These are phyloP conservation scores for Eufriesea mexicana DNA, from an alignment of 1,140 invertebrate genomes.

Conservation along the genomic window DNA sequence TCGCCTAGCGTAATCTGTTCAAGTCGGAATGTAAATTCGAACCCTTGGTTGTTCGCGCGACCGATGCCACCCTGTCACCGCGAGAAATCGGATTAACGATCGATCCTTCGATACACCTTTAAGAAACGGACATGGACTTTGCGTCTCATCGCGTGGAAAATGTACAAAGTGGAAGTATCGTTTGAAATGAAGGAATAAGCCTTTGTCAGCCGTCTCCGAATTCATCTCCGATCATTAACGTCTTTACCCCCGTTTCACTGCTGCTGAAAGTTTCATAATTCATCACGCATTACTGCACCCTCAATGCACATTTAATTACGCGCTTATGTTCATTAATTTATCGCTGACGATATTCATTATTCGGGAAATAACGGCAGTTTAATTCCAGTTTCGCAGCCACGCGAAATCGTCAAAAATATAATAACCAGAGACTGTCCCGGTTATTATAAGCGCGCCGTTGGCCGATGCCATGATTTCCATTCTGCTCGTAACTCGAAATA, in stretches of 20 bases:
- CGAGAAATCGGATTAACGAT: not conserved
- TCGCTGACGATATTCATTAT: not conserved
- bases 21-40: constrained; percentile 23
- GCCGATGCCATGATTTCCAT: too few relatives aligned
- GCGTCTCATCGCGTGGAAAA: not conserved
- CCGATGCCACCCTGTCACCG: not conserved
- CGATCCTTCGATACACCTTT: not conserved
- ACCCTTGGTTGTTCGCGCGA: not conserved
- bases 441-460: too few relatives aligned
- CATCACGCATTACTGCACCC: not conserved
- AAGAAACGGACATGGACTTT: not conserved
- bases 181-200: not conserved
- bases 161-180: not conserved
- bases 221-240: not conserved
- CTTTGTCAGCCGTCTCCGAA: not conserved
- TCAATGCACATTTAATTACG: constrained; percentile 8
- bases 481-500: not conserved
- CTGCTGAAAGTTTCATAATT: constrained; percentile 1
- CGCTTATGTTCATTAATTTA: constrained; percentile 13
- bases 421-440: too few relatives aligned
- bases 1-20: constrained; percentile 17
- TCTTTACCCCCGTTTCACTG: not conserved
- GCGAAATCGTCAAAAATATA: not conserved
- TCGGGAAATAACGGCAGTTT: not conserved
- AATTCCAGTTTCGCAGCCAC: not conserved